Percentiles rank a stretch among this genome's conserved stretches.
Conservation (phyloP, 1,140 invertebrate species). For the Mycetomoellerius zeteki region DNA sequence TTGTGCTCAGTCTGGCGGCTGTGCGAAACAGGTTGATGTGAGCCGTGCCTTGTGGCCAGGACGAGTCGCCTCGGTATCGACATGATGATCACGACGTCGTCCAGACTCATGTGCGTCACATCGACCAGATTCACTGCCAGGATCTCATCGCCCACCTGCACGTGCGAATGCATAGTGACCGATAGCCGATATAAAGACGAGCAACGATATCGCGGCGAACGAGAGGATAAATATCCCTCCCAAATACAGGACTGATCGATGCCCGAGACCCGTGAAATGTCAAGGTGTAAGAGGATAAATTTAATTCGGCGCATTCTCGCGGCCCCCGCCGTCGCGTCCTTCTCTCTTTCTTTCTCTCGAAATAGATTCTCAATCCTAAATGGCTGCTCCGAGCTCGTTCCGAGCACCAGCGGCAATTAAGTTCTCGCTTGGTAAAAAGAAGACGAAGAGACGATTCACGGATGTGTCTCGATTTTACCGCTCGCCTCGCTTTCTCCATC, state of each 20-base stretch:
- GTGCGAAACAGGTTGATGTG: constrained; percentile 86
- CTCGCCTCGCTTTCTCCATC: constrained; percentile 11
- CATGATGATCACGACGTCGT: constrained; percentile 99
- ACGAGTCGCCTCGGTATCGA: constrained; percentile 98
- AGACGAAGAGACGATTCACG: constrained; percentile 23
- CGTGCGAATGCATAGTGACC: constrained; percentile 35
- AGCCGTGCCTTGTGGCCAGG: constrained; percentile 94
- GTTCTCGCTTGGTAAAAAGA: constrained; percentile 6
- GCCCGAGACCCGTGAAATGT: constrained; percentile 50
- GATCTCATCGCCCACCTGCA: constrained; percentile 98
- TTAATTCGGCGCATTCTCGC: constrained; percentile 32
- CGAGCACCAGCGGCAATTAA: constrained; percentile 37
- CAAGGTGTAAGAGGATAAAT: constrained; percentile 63
- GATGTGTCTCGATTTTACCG: constrained; percentile 1
- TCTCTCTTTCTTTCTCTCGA: constrained; percentile 15
- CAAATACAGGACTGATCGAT: constrained; percentile 43
- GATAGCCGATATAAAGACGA: background rate
- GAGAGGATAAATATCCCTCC: constrained; percentile 7
- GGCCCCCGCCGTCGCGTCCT: background rate
- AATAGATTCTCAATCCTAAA: constrained; percentile 29
- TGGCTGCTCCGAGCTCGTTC: constrained; percentile 5
- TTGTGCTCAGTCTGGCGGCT: constrained; percentile 91
- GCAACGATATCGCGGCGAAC: background rate
- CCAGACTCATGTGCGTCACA: constrained; percentile 98
- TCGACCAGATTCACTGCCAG: constrained; percentile 99